Base-by-base conservation (phyloP, 2,113 vertebrate species). In the Polypterus bichir region DNA sequence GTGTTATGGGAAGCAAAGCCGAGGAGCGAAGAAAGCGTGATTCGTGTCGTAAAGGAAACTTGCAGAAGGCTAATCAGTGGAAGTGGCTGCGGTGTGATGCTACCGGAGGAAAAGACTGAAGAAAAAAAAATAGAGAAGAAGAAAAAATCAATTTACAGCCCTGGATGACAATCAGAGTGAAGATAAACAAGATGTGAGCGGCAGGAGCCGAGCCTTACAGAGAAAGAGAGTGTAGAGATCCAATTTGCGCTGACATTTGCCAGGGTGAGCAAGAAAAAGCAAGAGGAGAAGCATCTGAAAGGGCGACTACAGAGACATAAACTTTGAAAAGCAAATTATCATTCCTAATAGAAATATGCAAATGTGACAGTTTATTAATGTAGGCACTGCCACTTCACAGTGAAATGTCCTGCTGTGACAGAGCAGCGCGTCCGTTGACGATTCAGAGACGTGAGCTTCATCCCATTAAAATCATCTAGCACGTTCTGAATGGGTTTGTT, bases 81-180 rank as follows among this genome's bases (percentile, higher is more conserved):
- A 27, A 27, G 27, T 27, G 27, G 27, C 27, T 27, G 27, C 27
- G 27, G 27, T 27, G 27, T 27, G 27, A 27, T 27, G 27, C 27
- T 27, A 27, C 27, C 27, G 27, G 27, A 27, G 27, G 27, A 27
- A 27, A 27, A 27, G 27, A 27, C 27, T 27, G 27, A 27, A 27
- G 27, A 27, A 27, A 27, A 27, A 57, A 57, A 45, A 44, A 7
- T 57, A 45, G 46, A 57, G 3, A 8, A 57, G 46, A 45, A 57
- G 46, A 45, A 45, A 57, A 57, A 57, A 45, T 57, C 56, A 57
- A 57, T 57, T 57, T 57, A 57, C 56, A 7, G 27, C 7, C 27
- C 56, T 11, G 56, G 46, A 44, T 27, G 9, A 57, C 6, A 57
- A 2, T 57, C 56, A 4, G 46, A 44, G 56, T 5, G 9, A 7